Evolutionary conservation across 2,888 invertebrate genomes (phyloP), one percentile per base, ranked within the genome.

Genomic region (Andrena minutula): DNA sequence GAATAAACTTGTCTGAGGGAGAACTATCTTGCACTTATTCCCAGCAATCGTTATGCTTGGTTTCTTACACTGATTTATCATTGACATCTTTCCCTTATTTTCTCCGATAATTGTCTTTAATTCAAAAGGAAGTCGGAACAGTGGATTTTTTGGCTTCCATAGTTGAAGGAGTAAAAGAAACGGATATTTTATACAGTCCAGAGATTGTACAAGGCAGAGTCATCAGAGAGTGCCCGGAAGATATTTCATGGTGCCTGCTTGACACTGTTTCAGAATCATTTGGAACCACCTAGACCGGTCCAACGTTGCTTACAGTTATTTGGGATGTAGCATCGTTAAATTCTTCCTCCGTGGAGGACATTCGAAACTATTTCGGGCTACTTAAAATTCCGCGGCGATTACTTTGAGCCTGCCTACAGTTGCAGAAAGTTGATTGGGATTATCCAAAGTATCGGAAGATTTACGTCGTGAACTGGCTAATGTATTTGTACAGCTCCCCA

Each of bases 231-330:
- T 41, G 26, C 3, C 28, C n/a, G 0, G 8, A 3, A 75, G 35
- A 10, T 41, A 41, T 61, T 26, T 10, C 20, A 26, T 7, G 20
- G 41, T 8, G n/a, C 10, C 56, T 23, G 41, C 28, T 20, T 32
- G 71, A 47, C 63, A 56, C 63, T 35, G 58, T 60, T 60, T 35
- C 32, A 8, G 12, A 60, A 35, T 51, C n/a, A 16, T 41, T 28
- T 10, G 10, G 10, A 20, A 60, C 35, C 20, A 64, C 56, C 49
- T 61, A 77, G 66, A 78, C 77, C 65, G 74, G 76, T 73, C 64
- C 58, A 6, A 10, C 5, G 26, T 12, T 1, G 64, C 60, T 61
- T 78, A 78, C 77, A 78, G 77, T 78, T 78, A 78, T 8, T 8
- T 30, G 41, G 41, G 30, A 23, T 58, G 49, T n/a, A 58, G 56